These are phyloP conservation scores for Cynopterus sphinx DNA, from an alignment of 2,797 vertebrate genomes.

Conservation along the genomic window DNA sequence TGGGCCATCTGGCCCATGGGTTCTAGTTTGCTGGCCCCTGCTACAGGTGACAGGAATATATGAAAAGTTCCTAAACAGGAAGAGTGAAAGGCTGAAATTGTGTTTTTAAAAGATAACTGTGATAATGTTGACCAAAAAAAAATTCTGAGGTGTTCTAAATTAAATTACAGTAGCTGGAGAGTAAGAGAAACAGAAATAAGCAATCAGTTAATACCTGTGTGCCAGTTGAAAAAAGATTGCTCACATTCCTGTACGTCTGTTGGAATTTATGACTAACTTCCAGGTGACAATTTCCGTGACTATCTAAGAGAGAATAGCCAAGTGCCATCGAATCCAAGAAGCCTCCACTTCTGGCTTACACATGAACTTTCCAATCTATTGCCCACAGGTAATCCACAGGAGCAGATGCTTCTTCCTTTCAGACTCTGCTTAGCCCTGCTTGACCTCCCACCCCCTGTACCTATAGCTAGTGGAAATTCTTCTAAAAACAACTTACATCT, in stretches of 20 bases:
- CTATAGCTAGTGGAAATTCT: background rate
- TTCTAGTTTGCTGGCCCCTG: background rate
- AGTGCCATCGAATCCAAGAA: background rate
- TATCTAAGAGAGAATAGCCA: background rate
- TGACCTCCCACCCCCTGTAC: background rate
- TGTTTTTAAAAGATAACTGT: background rate
- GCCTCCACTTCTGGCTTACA: background rate
- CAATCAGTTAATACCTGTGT: too few relatives aligned
- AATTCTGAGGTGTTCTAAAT: background rate
- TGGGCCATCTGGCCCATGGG: background rate
- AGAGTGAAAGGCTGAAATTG: background rate
- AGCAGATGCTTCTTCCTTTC: background rate
- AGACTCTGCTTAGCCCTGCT: too few relatives aligned
- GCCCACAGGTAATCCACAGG: background rate
- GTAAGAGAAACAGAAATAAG: background rate
- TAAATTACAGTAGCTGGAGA: background rate
- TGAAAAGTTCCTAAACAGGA: background rate
- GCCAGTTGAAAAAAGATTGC: background rate
- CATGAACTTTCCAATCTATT: background rate
- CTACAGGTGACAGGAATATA: background rate
- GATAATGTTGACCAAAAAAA: background rate
- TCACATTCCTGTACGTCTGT: background rate
- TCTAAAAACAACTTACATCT: background rate
- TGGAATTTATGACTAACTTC: background rate
- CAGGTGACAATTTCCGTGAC: background rate